Evolutionary conservation across 1,140 invertebrate species (phyloP).

Genomic region (Mya arenaria): DNA sequence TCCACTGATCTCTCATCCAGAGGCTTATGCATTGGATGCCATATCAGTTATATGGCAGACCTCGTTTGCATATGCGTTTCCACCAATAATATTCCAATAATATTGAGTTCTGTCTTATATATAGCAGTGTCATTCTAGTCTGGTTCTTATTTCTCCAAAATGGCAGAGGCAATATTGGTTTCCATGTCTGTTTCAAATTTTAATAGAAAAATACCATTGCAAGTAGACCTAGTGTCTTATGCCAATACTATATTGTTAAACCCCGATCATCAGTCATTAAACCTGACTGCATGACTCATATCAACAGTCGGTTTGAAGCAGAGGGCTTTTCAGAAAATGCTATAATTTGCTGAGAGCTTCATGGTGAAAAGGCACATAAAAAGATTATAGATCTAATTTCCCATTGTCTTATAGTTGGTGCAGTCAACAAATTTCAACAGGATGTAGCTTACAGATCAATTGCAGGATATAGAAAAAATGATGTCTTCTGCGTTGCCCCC

Average conservation of each 20-base stretch:
- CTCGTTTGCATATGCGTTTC: slow-evolving; percentile 37
- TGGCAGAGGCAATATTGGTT: background rate
- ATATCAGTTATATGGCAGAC: slow-evolving; percentile 43
- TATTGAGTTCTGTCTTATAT: slow-evolving; percentile 2
- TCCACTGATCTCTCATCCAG: slow-evolving; percentile 40
- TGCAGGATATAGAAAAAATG: slow-evolving; percentile 22
- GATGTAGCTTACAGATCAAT: slow-evolving; percentile 4
- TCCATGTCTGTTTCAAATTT: background rate
- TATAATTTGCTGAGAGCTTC: slow-evolving; percentile 2
- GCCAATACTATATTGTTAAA: background rate
- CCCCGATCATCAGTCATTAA: background rate
- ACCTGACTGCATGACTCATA: slow-evolving; percentile 34
- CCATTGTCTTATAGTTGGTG: slow-evolving; percentile 46
- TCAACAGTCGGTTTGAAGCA: slow-evolving; percentile 10
- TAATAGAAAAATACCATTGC: background rate
- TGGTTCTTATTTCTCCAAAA: slow-evolving; percentile 13
- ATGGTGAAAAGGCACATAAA: slow-evolving; percentile 21
- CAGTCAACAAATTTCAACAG: background rate
- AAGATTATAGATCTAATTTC: slow-evolving; percentile 22
- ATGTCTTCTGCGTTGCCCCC: background rate
- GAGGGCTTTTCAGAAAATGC: slow-evolving; percentile 17
- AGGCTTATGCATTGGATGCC: slow-evolving; percentile 51
- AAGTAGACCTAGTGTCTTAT: slow-evolving; percentile 7
- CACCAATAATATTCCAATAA: slow-evolving; percentile 4
- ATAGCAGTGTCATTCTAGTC: background rate